phyloP scores from a whole-genome alignment of 2,888 invertebrate genomes.

The Phyto melanocephala region DNA sequence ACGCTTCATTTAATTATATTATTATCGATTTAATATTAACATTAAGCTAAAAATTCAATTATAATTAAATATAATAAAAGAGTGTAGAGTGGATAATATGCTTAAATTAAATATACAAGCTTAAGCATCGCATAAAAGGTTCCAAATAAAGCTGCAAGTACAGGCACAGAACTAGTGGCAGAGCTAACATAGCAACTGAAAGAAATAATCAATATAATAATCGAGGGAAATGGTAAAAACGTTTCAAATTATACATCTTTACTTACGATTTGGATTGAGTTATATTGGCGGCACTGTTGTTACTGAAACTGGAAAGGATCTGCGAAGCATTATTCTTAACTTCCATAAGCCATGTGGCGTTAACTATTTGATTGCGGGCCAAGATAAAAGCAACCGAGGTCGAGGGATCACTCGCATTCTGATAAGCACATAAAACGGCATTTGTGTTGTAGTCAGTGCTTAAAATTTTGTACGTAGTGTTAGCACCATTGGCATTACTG shows the following conservation, averaged over 20 bases:
- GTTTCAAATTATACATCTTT: background rate
- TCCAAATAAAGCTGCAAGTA: conserved; percentile 34
- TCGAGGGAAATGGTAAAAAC: too few relatives aligned
- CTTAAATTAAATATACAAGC: conserved; percentile 13
- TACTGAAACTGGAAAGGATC: conserved; percentile 24
- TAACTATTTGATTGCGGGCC: background rate
- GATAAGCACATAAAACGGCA: conserved; percentile 45
- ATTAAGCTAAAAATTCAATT: background rate
- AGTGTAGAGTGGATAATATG: too few relatives aligned
- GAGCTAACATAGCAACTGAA: conserved; percentile 45
- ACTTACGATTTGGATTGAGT: conserved; percentile 45
- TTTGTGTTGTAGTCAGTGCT: conserved; percentile 24
- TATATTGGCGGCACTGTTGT: conserved; percentile 11
- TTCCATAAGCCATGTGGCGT: conserved; percentile 16
- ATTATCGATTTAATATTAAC: too few relatives aligned
- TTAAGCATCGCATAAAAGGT: conserved; percentile 30
- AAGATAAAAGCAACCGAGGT: conserved; percentile 45
- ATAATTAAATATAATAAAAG: background rate
- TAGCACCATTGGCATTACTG: conserved; percentile 12
- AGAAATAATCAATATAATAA: background rate
- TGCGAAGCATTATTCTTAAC: conserved; percentile 12
- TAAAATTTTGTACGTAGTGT: conserved; percentile 54
- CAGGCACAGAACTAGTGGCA: conserved; percentile 34
- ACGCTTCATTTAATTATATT: too few relatives aligned
- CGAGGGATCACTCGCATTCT: background rate